Conservation (phyloP, 2,888 invertebrate species). For the Drosophila infuscata region DNA sequence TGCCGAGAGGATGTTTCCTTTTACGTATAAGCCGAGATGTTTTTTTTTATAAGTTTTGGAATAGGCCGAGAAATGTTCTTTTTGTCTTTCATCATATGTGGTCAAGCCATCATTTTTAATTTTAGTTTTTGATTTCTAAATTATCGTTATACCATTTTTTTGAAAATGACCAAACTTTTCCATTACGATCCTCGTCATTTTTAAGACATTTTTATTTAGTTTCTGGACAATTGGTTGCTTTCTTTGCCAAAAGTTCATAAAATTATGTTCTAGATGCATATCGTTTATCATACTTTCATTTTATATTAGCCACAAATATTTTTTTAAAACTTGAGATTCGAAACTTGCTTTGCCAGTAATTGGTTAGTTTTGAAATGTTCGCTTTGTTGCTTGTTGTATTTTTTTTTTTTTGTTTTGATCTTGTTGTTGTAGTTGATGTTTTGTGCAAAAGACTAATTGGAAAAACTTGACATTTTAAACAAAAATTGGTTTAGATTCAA, state of each 20-base stretch:
- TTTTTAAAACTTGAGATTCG: constrained; percentile 59
- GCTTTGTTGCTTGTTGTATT: constrained; percentile 45
- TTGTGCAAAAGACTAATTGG: constrained; percentile 57
- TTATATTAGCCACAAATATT: constrained; percentile 71
- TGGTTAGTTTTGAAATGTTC: constrained; percentile 43
- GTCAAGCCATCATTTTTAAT: constrained; percentile 55
- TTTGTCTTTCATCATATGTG: constrained; percentile 23
- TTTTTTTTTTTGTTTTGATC: constrained; percentile 35
- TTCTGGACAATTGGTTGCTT: constrained; percentile 13
- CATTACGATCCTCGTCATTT: constrained; percentile 37
- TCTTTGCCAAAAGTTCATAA: constrained; percentile 46
- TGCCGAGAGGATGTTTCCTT: constrained; percentile 64
- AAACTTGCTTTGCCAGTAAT: constrained; percentile 69
- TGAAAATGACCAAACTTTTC: constrained; percentile 45
- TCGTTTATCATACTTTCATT: constrained; percentile 42
- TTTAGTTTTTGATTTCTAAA: constrained; percentile 41
- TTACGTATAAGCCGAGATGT: constrained; percentile 56
- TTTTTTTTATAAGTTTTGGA: constrained; percentile 45
- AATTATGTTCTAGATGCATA: constrained; percentile 45
- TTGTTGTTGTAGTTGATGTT: constrained; percentile 59
- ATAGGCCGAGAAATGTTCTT: constrained; percentile 59
- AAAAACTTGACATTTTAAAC: constrained; percentile 41
- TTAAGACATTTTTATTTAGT: constrained; percentile 19
- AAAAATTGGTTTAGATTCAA: constrained; percentile 79
- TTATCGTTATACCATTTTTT: constrained; percentile 22